These are phyloP conservation scores for Clarias magur DNA, from an alignment of 2,113 vertebrate species.

Conservation along the genomic window DNA sequence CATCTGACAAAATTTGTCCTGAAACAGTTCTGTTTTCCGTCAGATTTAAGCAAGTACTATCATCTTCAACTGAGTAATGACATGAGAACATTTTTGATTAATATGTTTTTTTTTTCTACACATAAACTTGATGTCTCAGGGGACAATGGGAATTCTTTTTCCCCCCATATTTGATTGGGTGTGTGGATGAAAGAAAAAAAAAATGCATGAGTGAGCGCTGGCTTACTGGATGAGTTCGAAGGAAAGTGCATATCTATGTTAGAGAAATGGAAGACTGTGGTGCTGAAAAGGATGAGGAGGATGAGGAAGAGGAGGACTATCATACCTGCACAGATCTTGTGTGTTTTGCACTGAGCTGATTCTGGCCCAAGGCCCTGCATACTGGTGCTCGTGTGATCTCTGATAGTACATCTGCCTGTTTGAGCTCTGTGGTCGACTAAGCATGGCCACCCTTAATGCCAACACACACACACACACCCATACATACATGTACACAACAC, in stretches of 20 bases:
- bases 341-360: constrained; percentile 37
- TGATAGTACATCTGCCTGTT: constrained; percentile 43
- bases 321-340: constrained; percentile 31
- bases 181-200: neutral
- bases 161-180: neutral
- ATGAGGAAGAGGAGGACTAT: constrained; percentile 31
- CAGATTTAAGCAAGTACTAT: neutral
- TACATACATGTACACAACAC: neutral
- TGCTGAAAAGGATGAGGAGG: constrained; percentile 17
- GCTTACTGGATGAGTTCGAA: neutral
- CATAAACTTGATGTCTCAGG: neutral
- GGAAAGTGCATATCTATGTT: neutral
- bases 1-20: neutral
- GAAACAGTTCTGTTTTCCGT: neutral
- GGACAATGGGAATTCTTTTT: neutral
- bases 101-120: too few relatives aligned
- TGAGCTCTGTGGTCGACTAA: constrained; percentile 35
- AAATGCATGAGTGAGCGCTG: neutral
- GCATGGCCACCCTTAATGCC: constrained; percentile 24
- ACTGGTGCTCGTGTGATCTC: constrained; percentile 33
- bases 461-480: neutral
- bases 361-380: constrained; percentile 41
- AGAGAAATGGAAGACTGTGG: neutral
- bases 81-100: neutral
- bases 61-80: neutral